These are phyloP conservation scores for Turritopsis rubra DNA, from an alignment of 30 jellyfish, hydroid and myxozoan genomes.

Conservation along the genomic window DNA sequence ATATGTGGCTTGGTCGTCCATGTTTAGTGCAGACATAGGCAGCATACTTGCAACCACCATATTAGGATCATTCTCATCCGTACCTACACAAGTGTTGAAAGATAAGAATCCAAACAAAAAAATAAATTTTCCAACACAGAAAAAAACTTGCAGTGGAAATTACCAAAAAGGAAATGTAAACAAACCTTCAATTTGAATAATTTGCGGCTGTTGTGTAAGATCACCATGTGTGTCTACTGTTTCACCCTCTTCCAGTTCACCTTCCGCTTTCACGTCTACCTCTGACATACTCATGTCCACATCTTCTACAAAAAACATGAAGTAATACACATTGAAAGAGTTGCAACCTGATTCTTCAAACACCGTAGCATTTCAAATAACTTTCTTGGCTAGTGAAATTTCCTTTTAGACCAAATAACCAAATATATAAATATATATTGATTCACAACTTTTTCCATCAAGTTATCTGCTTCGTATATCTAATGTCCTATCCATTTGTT, in stretches of 20 bases:
- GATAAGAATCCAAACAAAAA: too few relatives aligned
- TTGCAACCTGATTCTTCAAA: neutral
- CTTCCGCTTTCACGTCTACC: conserved; percentile 43
- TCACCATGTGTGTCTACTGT: conserved; percentile 11
- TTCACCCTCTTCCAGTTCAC: conserved; percentile 39
- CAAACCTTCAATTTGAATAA: conserved; percentile 19
- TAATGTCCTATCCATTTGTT: too few relatives aligned
- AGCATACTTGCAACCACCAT: conserved; percentile 48
- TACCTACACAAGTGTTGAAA: neutral
- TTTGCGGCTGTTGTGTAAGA: conserved; percentile 17
- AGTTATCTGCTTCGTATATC: too few relatives aligned
- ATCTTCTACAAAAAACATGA: conserved; percentile 21
- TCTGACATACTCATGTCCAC: conserved; percentile 41
- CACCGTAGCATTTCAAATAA: neutral
- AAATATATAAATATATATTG: too few relatives aligned
- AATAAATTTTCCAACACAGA: neutral
- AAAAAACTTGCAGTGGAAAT: too few relatives aligned
- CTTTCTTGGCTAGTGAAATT: too few relatives aligned
- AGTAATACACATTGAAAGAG: neutral
- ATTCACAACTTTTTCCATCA: too few relatives aligned
- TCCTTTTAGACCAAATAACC: too few relatives aligned
- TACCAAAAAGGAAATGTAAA: neutral
- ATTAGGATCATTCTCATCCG: conserved; percentile 23
- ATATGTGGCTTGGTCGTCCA: conserved; percentile 47
- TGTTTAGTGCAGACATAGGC: conserved; percentile 30